These are phyloP conservation scores for Antedon mediterranea DNA, from an alignment of 53 echinoderm and acorn worm genomes.

Conservation along the genomic window DNA sequence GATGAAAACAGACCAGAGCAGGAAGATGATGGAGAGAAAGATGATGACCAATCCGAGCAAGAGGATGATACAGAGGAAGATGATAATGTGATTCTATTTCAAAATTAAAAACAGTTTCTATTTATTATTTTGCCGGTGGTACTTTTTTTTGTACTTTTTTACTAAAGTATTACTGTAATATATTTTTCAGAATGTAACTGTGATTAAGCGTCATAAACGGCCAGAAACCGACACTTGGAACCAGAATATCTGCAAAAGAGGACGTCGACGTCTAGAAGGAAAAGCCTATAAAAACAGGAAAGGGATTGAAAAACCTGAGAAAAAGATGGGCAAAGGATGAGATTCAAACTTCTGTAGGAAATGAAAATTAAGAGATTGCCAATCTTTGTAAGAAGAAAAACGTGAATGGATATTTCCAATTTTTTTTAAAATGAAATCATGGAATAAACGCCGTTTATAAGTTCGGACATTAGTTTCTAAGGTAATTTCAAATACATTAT, in stretches of 20 bases:
- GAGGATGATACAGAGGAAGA: too few species aligned
- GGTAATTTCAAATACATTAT: neutral
- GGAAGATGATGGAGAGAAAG: too few species aligned
- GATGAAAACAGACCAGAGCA: too few species aligned
- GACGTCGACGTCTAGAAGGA: neutral
- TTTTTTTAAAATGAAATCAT: neutral
- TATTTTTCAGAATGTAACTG: neutral
- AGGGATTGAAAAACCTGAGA: neutral
- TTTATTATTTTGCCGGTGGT: too few species aligned
- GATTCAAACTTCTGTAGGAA: neutral
- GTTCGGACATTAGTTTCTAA: constrained; percentile 5
- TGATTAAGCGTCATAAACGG: neutral
- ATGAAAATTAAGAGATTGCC: neutral
- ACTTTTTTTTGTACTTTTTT: too few species aligned
- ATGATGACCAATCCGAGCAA: too few species aligned
- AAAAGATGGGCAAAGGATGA: neutral
- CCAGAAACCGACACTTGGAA: neutral
- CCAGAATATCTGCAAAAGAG: neutral
- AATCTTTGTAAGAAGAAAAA: neutral
- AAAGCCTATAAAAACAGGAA: neutral
- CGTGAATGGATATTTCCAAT: neutral
- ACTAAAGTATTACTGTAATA: neutral
- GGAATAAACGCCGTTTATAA: constrained; percentile 9
- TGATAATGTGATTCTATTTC: too few species aligned
- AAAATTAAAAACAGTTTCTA: too few species aligned